Evolutionary conservation across 2,113 vertebrate genomes (phyloP).

Genomic region (Myrmecophaga tridactyla): DNA sequence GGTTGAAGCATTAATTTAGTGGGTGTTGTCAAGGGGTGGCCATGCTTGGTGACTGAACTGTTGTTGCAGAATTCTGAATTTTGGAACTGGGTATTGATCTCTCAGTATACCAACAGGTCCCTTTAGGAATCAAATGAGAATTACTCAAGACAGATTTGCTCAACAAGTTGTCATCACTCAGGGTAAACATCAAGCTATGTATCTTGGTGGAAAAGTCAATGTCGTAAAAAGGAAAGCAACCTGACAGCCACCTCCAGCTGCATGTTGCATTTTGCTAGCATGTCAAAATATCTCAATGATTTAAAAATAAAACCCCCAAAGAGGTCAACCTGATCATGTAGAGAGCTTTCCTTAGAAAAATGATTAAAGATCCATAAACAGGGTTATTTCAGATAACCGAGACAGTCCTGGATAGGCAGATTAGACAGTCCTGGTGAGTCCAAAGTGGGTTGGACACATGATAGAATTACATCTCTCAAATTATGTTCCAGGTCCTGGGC

Average conservation of each 20-base stretch:
- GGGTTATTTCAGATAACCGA: neutral
- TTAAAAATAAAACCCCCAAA: constrained; percentile 8
- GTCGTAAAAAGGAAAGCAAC: neutral
- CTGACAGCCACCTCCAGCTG: neutral
- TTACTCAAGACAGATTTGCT: neutral
- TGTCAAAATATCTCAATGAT: neutral
- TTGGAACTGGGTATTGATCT: neutral
- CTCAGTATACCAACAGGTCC: neutral
- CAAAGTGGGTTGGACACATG: neutral
- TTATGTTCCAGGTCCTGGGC: neutral
- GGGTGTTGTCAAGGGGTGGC: neutral
- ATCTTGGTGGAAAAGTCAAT: neutral
- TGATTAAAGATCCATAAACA: neutral
- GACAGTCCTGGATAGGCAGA: neutral
- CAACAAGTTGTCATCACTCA: neutral
- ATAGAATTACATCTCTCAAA: no score
- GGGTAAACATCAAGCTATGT: neutral
- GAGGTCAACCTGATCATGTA: neutral
- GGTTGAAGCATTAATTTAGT: neutral
- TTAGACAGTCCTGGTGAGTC: neutral
- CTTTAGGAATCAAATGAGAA: neutral
- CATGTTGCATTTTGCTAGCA: neutral
- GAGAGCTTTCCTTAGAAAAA: neutral
- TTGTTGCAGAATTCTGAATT: neutral
- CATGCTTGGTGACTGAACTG: neutral